These are phyloP conservation scores for Eustalomyia histrio DNA, from an alignment of 2,888 invertebrate species.

Conservation along the genomic window DNA sequence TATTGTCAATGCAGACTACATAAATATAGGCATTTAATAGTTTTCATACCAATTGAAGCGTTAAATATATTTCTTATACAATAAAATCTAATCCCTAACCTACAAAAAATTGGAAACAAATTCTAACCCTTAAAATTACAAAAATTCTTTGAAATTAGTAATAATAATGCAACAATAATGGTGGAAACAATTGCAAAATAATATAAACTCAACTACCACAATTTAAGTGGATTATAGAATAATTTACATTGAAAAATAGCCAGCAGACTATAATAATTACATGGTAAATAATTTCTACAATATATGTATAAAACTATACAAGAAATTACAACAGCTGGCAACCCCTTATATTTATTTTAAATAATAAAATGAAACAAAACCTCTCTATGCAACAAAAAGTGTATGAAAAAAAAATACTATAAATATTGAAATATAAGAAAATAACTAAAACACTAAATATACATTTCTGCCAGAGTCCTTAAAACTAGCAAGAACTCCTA, in stretches of 20 bases:
- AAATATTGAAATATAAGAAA: slow-evolving; percentile 8
- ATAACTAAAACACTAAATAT: not conserved
- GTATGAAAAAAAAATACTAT: not conserved
- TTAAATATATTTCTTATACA: not conserved
- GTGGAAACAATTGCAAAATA: slow-evolving; percentile 59
- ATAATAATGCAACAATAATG: slow-evolving; percentile 35
- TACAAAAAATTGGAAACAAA: not conserved
- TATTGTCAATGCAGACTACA: not conserved
- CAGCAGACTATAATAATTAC: slow-evolving; percentile 62
- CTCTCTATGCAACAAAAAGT: not conserved
- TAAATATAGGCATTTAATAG: not conserved
- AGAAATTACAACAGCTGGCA: slow-evolving; percentile 60
- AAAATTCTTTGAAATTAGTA: slow-evolving; percentile 17
- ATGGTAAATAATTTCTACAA: slow-evolving; percentile 59
- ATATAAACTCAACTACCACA: slow-evolving; percentile 63
- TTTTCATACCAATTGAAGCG: not conserved
- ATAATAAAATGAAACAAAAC: slow-evolving; percentile 1
- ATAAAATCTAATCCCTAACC: not conserved
- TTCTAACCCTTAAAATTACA: not conserved
- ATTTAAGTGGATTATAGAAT: slow-evolving; percentile 65
- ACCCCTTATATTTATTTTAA: slow-evolving; percentile 37
- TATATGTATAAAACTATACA: slow-evolving; percentile 34
- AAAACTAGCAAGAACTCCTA: not conserved
- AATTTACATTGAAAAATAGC: slow-evolving; percentile 59
- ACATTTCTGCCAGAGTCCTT: not conserved